phyloP scores from a whole-genome alignment of 2,113 vertebrate species.

The human region GRCh38 chr6:129231501-129232000 shows the following conservation, averaged over 20 bases:
- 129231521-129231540: not conserved
- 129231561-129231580: not conserved
- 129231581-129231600: not conserved
- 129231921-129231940: not conserved
- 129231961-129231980: not conserved
- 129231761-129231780: not conserved
- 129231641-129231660: not conserved
- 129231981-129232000: slow-evolving; percentile 9
- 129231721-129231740: not conserved
- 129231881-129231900: not conserved
- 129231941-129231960: not conserved
- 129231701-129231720: not conserved
- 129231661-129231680: not conserved
- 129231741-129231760: not conserved
- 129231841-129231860: slow-evolving; percentile 12
- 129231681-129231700: not conserved
- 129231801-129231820: not conserved
- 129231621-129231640: not conserved
- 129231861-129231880: not conserved
- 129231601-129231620: not conserved
- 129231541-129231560: not conserved
- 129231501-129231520: not conserved
- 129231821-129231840: slow-evolving; percentile 2
- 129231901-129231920: not conserved
- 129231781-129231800: not conserved